Evolutionary conservation across 2,113 vertebrate species (phyloP), one percentile per base, ranked within the genome.

Genomic region (Coreoperca whiteheadi): DNA sequence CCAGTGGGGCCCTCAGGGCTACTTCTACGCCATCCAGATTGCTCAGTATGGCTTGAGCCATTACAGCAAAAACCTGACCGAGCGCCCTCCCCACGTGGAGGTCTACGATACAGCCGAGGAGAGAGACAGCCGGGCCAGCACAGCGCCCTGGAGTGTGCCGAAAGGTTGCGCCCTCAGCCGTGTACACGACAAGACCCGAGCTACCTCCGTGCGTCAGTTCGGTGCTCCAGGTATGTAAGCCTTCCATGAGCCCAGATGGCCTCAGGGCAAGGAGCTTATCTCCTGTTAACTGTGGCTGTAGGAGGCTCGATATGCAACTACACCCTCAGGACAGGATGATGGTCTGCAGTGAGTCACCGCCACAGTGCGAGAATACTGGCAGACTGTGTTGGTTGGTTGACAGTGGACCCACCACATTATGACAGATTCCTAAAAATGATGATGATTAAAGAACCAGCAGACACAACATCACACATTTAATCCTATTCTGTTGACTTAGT

Each of bases 11-110:
- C 98, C 98, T 64, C 98, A 99, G 92, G 98, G 98, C 88, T 99
- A 99, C 92, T 99, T 99, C 94, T 99, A 99, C 85, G 98, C 98
- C 86, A 99, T 99, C 95, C 98, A 99, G 95, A 99, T 99, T 12
- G 96, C 98, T 0, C 98, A 99, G 92, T 99, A 99, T 11, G 98
- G 98, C n/a, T 83, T 99, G 87, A 99, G 98, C 88, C 98, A 99
- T 93, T 99, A 98, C 94, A 99, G 98, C 88, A 99, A 99, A 80
- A 99, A 99, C 94, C 96, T 99, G 90, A 99, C 98, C 0, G 98
- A 99, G 95, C 96, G 96, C 0, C 88, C 97, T 0, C 98, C 98
- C 0, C 96, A 97, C 46, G 50, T 97, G 25, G 97, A 98, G 87
- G 91, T 98, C 6, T 99, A 99, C 0, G 98, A 99, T 61, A 97